Conservation (phyloP, 1,140 invertebrate species). For the Laodelphax striatellus region DNA sequence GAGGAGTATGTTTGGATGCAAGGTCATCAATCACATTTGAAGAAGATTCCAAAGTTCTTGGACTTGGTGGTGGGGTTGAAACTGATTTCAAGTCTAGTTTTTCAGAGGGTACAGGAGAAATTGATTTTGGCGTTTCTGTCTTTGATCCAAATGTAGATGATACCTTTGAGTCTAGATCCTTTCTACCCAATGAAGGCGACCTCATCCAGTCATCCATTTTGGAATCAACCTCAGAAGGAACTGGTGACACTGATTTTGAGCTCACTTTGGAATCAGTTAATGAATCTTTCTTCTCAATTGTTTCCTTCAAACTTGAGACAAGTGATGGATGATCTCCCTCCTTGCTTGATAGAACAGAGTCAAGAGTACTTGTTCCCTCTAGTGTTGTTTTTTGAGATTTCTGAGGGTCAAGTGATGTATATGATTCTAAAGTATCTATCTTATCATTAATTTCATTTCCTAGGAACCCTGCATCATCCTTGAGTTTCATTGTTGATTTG, state of each 20-base stretch:
- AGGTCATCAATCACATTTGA: neutral
- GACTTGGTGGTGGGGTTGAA: neutral
- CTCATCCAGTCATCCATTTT: constrained; percentile 1
- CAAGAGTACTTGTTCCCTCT: no score
- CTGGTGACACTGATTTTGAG: neutral
- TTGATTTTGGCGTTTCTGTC: constrained; percentile 8
- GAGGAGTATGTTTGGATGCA: neutral
- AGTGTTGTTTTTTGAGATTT: no score
- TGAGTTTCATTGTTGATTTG: no score
- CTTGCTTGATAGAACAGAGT: no score
- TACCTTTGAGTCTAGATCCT: neutral
- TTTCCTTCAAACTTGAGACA: no score
- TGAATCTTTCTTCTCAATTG: no score
- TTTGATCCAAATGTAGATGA: constrained; percentile 10
- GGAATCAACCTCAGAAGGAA: constrained; percentile 3
- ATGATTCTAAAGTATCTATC: no score
- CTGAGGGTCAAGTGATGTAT: no score
- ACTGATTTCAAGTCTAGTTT: neutral
- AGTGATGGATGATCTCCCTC: no score
- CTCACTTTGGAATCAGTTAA: neutral
- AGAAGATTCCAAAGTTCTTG: neutral
- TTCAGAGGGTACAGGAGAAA: constrained; percentile 1
- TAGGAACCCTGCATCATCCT: no score
- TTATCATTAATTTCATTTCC: no score
- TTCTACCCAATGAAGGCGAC: constrained; percentile 5